Evolutionary conservation across 2,888 invertebrate species (phyloP).

Genomic region (Ectobius pallidus): DNA sequence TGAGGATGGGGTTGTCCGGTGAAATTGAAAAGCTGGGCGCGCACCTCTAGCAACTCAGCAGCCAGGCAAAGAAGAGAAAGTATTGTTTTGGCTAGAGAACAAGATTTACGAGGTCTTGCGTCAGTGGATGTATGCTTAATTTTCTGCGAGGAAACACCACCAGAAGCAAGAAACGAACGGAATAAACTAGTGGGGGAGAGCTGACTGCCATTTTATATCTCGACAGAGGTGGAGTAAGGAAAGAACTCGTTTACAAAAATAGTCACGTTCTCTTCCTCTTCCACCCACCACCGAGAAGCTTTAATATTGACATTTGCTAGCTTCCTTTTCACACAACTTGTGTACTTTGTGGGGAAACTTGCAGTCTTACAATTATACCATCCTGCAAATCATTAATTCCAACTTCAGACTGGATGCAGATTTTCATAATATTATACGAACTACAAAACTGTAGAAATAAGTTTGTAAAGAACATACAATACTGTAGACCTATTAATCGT

Average conservation of each 20-base stretch:
- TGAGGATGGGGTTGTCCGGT: no score
- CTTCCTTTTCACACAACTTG: not conserved
- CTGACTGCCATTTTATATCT: constrained; percentile 24
- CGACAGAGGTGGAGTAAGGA: not conserved
- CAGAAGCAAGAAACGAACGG: constrained; percentile 24
- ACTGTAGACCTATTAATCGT: no score
- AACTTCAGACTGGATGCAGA: no score
- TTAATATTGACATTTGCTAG: not conserved
- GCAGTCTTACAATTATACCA: no score
- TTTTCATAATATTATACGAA: no score
- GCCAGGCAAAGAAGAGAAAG: not conserved
- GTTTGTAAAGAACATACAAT: no score
- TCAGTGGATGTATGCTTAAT: constrained; percentile 38
- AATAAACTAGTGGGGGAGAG: constrained; percentile 28
- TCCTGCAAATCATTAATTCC: no score
- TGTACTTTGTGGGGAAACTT: no score
- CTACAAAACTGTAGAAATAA: no score
- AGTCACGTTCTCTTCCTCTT: constrained; percentile 18
- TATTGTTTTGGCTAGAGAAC: constrained; percentile 38
- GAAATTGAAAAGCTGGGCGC: constrained; percentile 28
- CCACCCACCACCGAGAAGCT: not conserved
- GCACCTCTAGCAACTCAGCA: constrained; percentile 11
- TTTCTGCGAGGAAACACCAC: constrained; percentile 32
- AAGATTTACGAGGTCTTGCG: constrained; percentile 35
- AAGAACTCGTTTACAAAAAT: constrained; percentile 26